These are phyloP conservation scores for Cryptoleucopteryx plumbea DNA, from an alignment of 2,113 vertebrate genomes.

Conservation along the genomic window DNA sequence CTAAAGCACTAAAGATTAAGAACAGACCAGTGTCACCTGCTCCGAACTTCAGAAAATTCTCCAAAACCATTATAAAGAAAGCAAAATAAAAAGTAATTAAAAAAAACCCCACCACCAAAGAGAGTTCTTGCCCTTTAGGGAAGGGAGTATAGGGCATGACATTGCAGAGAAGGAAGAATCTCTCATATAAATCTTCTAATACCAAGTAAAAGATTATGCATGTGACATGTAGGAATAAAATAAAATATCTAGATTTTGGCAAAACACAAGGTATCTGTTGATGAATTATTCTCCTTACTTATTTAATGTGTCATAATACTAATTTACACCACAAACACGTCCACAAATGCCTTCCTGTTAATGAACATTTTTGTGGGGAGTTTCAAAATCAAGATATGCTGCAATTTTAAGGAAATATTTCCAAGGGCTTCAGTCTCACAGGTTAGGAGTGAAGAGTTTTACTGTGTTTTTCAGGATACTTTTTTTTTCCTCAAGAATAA, in stretches of 20 bases:
- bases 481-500: constrained; percentile 47
- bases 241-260: constrained; percentile 18
- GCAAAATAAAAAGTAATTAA: neutral
- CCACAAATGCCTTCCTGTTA: constrained; percentile 58
- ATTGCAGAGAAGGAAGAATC: neutral
- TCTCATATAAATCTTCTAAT: neutral
- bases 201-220: neutral
- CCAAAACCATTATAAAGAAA: constrained; percentile 47
- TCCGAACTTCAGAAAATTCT: constrained; percentile 68
- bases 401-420: constrained; percentile 61
- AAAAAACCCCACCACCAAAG: neutral
- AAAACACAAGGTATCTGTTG: neutral
- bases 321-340: constrained; percentile 66
- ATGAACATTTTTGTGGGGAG: constrained; percentile 57
- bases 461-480: constrained; percentile 55
- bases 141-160: neutral
- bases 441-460: constrained; percentile 52
- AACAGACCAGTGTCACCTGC: constrained; percentile 81
- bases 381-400: constrained; percentile 61
- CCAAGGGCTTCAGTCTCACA: constrained; percentile 42
- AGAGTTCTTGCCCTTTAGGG: neutral
- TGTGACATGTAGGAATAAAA: neutral
- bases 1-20: constrained; percentile 78
- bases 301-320: constrained; percentile 30
- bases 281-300: constrained; percentile 43